A percentile compares a stretch with the other conserved stretches of the same genome.
phyloP scores from a whole-genome alignment of 2,113 vertebrate genomes.

The Pelvicachromis taeniatus region DNA sequence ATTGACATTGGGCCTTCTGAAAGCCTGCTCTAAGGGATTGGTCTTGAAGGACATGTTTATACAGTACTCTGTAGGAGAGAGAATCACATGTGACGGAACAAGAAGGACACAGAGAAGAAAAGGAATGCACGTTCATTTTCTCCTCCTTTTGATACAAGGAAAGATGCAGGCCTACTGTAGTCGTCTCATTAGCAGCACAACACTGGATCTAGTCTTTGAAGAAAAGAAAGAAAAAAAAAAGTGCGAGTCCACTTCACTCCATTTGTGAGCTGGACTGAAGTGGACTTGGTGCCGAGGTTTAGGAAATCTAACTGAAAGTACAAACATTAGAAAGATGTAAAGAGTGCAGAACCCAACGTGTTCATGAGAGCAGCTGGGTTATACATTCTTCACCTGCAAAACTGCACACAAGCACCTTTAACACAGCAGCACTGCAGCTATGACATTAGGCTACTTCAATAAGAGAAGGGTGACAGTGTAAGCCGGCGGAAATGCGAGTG shows the following conservation, averaged over 20 bases:
- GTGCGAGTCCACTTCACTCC: not conserved
- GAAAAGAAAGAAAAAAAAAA: not conserved
- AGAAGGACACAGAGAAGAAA: slow-evolving; percentile 47
- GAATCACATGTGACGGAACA: slow-evolving; percentile 68
- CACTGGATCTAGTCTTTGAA: not conserved
- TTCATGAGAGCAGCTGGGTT: slow-evolving; percentile 36
- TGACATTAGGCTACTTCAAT: not conserved
- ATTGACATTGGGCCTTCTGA: slow-evolving; percentile 81
- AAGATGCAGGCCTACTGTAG: not conserved
- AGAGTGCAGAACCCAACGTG: slow-evolving; percentile 67
- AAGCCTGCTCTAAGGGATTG: slow-evolving; percentile 84
- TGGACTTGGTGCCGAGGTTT: not conserved
- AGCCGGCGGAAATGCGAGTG: slow-evolving; percentile 31
- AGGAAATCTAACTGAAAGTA: slow-evolving; percentile 8
- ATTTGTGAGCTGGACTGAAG: not conserved
- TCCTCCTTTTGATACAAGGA: not conserved
- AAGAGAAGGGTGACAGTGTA: slow-evolving; percentile 21
- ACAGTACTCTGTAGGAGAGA: slow-evolving; percentile 83
- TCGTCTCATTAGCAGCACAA: not conserved
- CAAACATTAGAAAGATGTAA: not conserved
- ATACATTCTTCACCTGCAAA: slow-evolving; percentile 50
- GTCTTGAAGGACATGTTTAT: slow-evolving; percentile 78
- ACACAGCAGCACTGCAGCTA: slow-evolving; percentile 15
- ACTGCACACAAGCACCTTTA: slow-evolving; percentile 38
- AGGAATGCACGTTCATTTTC: not conserved